A percentile compares a stretch with the other conserved stretches of the same genome.
phyloP scores from a whole-genome alignment of 2,888 invertebrate genomes.

The Agriotes lineatus region DNA sequence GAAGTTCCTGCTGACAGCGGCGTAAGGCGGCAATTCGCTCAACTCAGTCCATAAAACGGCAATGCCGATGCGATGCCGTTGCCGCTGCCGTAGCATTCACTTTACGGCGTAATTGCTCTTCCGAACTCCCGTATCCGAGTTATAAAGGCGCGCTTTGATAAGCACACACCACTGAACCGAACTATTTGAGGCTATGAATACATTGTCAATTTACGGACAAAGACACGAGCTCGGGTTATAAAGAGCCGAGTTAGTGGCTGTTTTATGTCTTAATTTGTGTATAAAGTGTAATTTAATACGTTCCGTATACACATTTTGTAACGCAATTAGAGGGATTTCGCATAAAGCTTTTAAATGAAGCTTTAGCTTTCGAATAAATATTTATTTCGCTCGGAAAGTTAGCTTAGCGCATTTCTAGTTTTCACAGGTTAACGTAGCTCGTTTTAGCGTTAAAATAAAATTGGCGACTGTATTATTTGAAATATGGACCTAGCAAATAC shows the following conservation, averaged over 20 bases:
- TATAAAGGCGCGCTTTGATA: conserved; percentile 53
- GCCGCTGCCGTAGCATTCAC: conserved; percentile 48
- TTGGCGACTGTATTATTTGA: no score
- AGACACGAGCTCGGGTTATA: conserved; percentile 43
- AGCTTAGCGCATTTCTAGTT: no score
- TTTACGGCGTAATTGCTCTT: conserved; percentile 59
- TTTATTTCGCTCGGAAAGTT: background rate
- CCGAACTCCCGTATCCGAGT: conserved; percentile 60
- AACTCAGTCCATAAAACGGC: conserved; percentile 55
- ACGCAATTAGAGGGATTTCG: conserved; percentile 35
- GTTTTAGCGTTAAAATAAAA: no score
- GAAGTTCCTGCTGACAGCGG: conserved; percentile 43
- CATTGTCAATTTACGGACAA: conserved; percentile 46
- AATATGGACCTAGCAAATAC: no score
- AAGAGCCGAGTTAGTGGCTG: conserved; percentile 45
- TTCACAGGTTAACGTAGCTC: no score
- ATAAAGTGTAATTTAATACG: conserved; percentile 45
- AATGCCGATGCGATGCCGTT: conserved; percentile 48
- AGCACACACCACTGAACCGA: conserved; percentile 46
- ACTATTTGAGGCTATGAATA: conserved; percentile 45
- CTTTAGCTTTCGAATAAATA: conserved; percentile 23
- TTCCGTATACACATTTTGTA: conserved; percentile 39
- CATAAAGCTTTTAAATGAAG: conserved; percentile 36
- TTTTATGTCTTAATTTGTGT: conserved; percentile 47
- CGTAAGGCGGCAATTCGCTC: conserved; percentile 48